Base-by-base conservation (phyloP, 2,888 invertebrate genomes). In the Pachymerium ferrugineum region DNA sequence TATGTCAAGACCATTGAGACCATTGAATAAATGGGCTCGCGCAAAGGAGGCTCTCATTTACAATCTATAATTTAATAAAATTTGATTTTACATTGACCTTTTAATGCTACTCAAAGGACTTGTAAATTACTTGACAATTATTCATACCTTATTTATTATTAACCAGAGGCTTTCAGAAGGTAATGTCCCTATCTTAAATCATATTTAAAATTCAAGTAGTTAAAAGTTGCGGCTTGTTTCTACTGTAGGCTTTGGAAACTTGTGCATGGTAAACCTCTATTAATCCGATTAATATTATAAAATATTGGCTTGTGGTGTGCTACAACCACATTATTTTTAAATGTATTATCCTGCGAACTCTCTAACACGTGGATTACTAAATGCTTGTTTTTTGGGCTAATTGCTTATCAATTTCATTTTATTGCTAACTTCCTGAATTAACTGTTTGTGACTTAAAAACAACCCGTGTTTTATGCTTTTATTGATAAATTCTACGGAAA, bases 11-110 rank as follows among this genome's bases (percentile, higher is more conserved):
- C 54, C 22, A 54, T 12, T 54, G 54, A 54, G 54, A 22, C 54
- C 54, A 25, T 25, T 54, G 22, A 54, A 54, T 54, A 54, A 54
- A 54, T 54, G 54, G 28, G 22, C 8, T 54, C 54, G 28, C 25
- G 54, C 25, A 25, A 4, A 25, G 12, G 54, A 25, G 12, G 54
- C 25, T 25, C 25, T 54, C 54, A 54, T 54, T 54, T 54, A 54
- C 25, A 54, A 54, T 54, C 54, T 54, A 54, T 54, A 54, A 54
- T 54, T 54, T 54, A 22, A 54, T 54, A 54, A 54, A 22, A 14
- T 25, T 54, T 54, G n/a, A n/a, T 25, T 6, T 8, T 38, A n/a
- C 2, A 38, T 38, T n/a, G n/a, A 14, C 25, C 14, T 25, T 54
- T 54, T 54, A 25, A 54, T 25, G 28, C 25, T 54, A 8, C 12